These are phyloP conservation scores for Mythimna vitellina DNA, from an alignment of 2,888 invertebrate genomes.

Conservation along the genomic window DNA sequence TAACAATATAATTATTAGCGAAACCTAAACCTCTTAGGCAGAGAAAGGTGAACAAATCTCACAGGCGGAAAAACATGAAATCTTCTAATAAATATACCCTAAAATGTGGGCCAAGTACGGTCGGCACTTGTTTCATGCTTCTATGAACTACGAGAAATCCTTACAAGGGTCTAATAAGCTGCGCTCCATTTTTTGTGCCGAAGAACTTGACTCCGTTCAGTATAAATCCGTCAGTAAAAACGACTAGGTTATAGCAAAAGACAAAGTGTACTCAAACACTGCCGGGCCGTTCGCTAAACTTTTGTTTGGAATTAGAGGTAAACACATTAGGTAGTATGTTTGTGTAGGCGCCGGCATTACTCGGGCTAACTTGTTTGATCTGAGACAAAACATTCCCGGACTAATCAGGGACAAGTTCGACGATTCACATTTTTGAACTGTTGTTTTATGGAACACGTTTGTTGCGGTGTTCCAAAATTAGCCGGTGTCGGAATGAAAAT, in stretches of 20 bases:
- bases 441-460: constrained; percentile 61
- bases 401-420: constrained; percentile 83
- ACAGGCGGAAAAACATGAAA: constrained; percentile 55
- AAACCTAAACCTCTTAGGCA: constrained; percentile 23
- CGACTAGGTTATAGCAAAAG: constrained; percentile 65
- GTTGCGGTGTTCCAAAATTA: constrained; percentile 51
- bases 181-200: constrained; percentile 56
- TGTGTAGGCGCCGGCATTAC: constrained; percentile 85
- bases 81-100: constrained; percentile 59
- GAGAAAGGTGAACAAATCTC: constrained; percentile 53
- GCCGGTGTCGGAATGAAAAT: constrained; percentile 38
- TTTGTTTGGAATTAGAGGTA: constrained; percentile 87
- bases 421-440: constrained; percentile 78
- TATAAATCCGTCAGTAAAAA: constrained; percentile 68
- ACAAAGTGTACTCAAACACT: constrained; percentile 74
- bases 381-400: constrained; percentile 79
- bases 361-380: constrained; percentile 83
- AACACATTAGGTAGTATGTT: constrained; percentile 89
- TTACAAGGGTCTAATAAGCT: constrained; percentile 65
- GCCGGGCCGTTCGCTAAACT: constrained; percentile 77
- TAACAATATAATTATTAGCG: constrained; percentile 23
- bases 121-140: constrained; percentile 64
- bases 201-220: constrained; percentile 51
- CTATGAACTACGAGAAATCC: constrained; percentile 62
- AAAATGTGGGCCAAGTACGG: constrained; percentile 61